Percentiles rank a stretch among this genome's conserved stretches.
Evolutionary conservation across 2,797 vertebrate genomes (phyloP).

Genomic region (Masticophis lateralis): DNA sequence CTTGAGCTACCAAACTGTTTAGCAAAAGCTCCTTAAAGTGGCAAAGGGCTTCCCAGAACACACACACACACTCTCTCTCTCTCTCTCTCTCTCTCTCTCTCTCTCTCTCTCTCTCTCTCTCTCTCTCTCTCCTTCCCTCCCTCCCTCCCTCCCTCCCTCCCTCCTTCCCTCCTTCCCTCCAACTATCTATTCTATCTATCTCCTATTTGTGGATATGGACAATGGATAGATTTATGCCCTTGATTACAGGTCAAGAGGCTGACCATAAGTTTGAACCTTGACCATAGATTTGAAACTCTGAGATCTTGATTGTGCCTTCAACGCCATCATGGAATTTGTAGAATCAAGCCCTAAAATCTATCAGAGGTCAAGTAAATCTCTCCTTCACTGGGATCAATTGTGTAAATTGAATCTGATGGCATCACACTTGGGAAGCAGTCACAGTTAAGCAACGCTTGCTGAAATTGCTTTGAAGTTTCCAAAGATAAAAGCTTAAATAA

Average conservation of each 20-base stretch:
- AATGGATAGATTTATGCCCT: not conserved
- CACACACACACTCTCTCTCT: too few species aligned
- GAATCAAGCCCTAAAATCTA: not conserved
- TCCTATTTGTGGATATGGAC: not conserved
- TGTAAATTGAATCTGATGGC: constrained; percentile 57
- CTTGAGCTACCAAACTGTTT: not conserved
- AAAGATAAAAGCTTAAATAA: constrained; percentile 52
- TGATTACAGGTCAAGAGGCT: too few species aligned
- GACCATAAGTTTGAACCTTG: not conserved
- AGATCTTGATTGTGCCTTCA: not conserved
- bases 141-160: too few species aligned
- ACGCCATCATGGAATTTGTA: not conserved
- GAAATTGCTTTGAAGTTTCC: constrained; percentile 57
- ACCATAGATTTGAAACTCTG: not conserved
- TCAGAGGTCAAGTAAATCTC: constrained; percentile 13
- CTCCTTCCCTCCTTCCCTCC: too few species aligned
- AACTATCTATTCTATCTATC: too few species aligned
- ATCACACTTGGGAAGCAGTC: constrained; percentile 45
- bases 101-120: too few species aligned
- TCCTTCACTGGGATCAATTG: constrained; percentile 52
- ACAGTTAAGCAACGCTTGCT: constrained; percentile 62
- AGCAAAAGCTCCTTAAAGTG: not conserved
- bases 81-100: too few species aligned
- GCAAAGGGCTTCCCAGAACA: not conserved
- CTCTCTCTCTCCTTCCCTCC: too few species aligned